Percentiles rank a stretch among this genome's conserved stretches.
Conservation (phyloP, 2,797 vertebrate genomes). For the Eremophila alpestris region DNA sequence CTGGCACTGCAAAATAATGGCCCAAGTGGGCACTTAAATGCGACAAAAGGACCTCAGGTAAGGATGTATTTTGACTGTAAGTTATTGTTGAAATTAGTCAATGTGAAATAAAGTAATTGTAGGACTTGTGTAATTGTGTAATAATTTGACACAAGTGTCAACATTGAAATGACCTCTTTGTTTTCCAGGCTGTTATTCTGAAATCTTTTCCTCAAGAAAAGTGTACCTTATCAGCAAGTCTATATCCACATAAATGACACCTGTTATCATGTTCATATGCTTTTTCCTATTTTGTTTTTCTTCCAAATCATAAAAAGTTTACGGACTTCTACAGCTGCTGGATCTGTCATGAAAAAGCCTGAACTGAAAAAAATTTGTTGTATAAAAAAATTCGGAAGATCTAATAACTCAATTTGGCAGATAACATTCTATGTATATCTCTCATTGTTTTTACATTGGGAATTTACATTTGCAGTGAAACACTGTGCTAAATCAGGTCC, state of each 20-base stretch:
- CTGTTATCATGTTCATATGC: rapidly evolving
- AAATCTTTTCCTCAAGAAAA: neutral
- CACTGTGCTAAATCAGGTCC: neutral
- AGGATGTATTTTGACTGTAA: neutral
- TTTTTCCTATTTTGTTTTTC: neutral
- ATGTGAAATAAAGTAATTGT: neutral
- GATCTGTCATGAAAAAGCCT: neutral
- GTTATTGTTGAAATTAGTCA: neutral
- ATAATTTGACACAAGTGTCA: neutral
- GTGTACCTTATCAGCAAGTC: neutral
- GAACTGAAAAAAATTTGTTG: neutral
- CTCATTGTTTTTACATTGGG: neutral
- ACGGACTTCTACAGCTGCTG: neutral
- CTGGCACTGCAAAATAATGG: neutral
- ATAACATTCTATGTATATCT: rapidly evolving
- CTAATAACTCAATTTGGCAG: neutral
- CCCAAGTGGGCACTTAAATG: neutral
- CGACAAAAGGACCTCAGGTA: neutral
- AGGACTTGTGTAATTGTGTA: neutral
- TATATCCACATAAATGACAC: neutral
- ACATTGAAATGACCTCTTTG: neutral
- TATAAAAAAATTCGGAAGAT: rapidly evolving
- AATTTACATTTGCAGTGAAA: neutral
- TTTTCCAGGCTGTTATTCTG: neutral
- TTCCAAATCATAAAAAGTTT: neutral